Percentiles rank a stretch among this genome's conserved stretches.
Conservation (phyloP, 2,113 vertebrate species). For the Peromyscus leucopus region DNA sequence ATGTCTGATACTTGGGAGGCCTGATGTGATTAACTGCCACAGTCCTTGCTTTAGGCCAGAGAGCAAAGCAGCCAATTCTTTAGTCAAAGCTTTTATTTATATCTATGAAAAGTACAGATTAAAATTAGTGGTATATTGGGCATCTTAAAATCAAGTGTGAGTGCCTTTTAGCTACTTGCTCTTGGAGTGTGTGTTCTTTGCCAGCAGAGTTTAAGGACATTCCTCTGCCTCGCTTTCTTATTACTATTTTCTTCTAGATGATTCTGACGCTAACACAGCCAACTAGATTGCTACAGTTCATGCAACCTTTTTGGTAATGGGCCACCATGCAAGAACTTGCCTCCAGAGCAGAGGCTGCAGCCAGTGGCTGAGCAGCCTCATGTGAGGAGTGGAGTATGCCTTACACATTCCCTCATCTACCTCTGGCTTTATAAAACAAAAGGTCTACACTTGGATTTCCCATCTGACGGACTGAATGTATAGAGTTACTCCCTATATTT, state of each 20-base stretch:
- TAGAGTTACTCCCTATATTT: not conserved
- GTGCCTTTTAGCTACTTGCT: not conserved
- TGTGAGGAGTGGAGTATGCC: no score
- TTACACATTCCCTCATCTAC: accelerated
- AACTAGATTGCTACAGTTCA: not conserved
- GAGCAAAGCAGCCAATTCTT: slow-evolving; percentile 6
- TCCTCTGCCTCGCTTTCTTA: not conserved
- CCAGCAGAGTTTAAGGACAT: slow-evolving; percentile 19
- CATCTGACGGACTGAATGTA: not conserved
- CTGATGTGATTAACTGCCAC: not conserved
- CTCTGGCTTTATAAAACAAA: slow-evolving; percentile 13
- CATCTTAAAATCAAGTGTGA: slow-evolving; percentile 17
- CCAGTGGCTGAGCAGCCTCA: not conserved
- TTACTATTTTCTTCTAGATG: not conserved
- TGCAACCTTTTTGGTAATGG: not conserved
- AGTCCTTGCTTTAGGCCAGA: slow-evolving; percentile 28
- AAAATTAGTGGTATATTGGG: not conserved
- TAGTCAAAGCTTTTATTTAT: slow-evolving; percentile 33
- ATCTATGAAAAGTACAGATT: not conserved
- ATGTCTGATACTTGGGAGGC: not conserved
- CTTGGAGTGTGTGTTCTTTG: not conserved
- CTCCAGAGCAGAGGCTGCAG: not conserved
- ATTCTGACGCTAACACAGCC: not conserved
- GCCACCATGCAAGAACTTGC: not conserved
- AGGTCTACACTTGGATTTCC: not conserved